Base-by-base conservation (phyloP, 2,113 vertebrate species). In the Geococcyx californianus region DNA sequence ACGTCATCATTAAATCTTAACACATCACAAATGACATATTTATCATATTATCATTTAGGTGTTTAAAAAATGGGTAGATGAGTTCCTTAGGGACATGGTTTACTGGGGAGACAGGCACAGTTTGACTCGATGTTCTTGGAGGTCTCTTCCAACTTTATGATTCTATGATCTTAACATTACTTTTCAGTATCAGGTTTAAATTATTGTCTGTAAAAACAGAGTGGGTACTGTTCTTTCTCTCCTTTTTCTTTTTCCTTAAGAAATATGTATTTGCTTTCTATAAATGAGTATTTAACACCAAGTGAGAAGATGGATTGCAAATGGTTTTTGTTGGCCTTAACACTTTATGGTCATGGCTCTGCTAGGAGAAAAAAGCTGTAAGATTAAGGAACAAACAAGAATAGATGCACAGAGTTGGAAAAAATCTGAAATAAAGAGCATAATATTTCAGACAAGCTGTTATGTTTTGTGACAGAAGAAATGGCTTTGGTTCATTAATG, bases 1-100 rank as follows among this genome's bases (percentile, higher is more conserved):
- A 93, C 95, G 97, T 97, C 96, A 97, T 95, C 97, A 98, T 99
- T 98, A 98, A 98, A 99, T 95, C 94, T 95, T 97, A 95, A 98
- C 97, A 94, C 72, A 95, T 99, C 98, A 97, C 95, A 81, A 89
- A 96, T 89, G 96, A 90, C 97, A 93, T 97, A 98, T 98, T 98
- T 96, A 98, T 99, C 92, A 98, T n/a, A n/a, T n/a, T n/a, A n/a
- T n/a, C n/a, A n/a, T n/a, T n/a, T n/a, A n/a, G n/a, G n/a, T n/a
- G n/a, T n/a, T n/a, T n/a, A n/a, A n/a, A n/a, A n/a, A n/a, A n/a
- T n/a, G n/a, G n/a, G n/a, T n/a, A n/a, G n/a, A n/a, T n/a, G n/a
- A n/a, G n/a, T n/a, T n/a, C n/a, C n/a, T n/a, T n/a, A n/a, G n/a
- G n/a, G n/a, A n/a, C n/a, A n/a, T n/a, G n/a, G n/a, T n/a, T n/a